phyloP scores from a whole-genome alignment of 2,113 vertebrate species.

The Hydrolagus affinis region DNA sequence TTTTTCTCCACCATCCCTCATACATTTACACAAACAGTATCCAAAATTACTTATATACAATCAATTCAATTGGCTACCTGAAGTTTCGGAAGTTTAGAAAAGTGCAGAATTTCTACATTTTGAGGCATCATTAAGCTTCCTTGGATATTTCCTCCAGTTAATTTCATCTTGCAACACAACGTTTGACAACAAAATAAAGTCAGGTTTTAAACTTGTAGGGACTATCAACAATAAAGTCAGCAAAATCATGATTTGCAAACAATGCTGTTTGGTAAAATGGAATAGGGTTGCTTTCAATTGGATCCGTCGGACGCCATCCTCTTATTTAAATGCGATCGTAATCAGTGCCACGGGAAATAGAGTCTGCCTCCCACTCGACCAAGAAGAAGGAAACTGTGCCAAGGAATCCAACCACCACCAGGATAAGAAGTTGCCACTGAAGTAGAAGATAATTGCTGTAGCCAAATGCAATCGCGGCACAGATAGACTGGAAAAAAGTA shows the following conservation, averaged over 20 bases:
- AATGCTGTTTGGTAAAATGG: neutral
- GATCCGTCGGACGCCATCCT: neutral
- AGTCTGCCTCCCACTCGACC: constrained; percentile 64
- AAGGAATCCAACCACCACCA: constrained; percentile 72
- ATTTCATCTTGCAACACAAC: neutral
- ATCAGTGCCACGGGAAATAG: constrained; percentile 54
- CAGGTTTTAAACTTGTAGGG: neutral
- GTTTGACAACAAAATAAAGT: too few relatives aligned
- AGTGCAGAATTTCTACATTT: neutral
- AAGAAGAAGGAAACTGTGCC: constrained; percentile 79
- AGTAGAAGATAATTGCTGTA: constrained; percentile 95
- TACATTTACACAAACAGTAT: too few relatives aligned
- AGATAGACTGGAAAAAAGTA: constrained; percentile 68
- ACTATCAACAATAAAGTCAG: neutral
- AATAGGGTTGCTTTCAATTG: neutral
- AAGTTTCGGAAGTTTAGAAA: neutral
- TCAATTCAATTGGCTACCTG: too few relatives aligned
- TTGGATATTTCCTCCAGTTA: neutral
- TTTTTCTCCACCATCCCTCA: too few relatives aligned
- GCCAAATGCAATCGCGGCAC: constrained; percentile 84
- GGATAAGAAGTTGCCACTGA: constrained; percentile 91
- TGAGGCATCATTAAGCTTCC: neutral
- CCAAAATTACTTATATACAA: too few relatives aligned
- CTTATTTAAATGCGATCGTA: constrained; percentile 74
- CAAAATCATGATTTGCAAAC: neutral